phyloP scores from a whole-genome alignment of 64 coral and sea anemone species.

The Trachythela sp. region DNA sequence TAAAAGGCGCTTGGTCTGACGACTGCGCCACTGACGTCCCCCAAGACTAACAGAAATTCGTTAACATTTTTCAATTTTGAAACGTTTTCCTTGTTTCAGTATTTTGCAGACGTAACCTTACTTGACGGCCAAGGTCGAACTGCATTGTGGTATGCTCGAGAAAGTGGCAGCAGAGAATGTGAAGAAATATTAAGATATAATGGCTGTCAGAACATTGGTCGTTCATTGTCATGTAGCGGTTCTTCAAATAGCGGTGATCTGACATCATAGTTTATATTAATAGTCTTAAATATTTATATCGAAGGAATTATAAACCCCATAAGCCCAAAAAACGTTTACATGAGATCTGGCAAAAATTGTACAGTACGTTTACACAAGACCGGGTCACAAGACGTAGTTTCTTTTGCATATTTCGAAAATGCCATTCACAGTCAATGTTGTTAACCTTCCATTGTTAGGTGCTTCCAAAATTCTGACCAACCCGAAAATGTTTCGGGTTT shows the following conservation, averaged over 20 bases:
- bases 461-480: too few relatives aligned
- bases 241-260: not conserved
- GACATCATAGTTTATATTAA: not conserved
- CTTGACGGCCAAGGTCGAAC: not conserved
- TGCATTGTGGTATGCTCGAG: slow-evolving; percentile 1
- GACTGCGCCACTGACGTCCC: too few relatives aligned
- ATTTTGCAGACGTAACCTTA: not conserved
- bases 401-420: too few relatives aligned
- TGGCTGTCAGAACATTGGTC: not conserved
- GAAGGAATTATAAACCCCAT: not conserved
- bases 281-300: not conserved
- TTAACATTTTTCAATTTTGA: too few relatives aligned
- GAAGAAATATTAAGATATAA: not conserved
- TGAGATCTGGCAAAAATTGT: not conserved
- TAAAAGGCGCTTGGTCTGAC: too few relatives aligned
- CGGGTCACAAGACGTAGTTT: too few relatives aligned
- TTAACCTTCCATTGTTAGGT: too few relatives aligned
- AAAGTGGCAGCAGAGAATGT: not conserved
- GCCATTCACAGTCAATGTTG: too few relatives aligned
- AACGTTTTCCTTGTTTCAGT: too few relatives aligned
- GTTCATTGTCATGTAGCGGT: not conserved
- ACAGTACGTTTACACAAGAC: not conserved
- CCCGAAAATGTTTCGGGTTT: too few relatives aligned
- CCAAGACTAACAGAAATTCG: too few relatives aligned
- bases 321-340: not conserved